These are phyloP conservation scores for zebrafish (Danio rerio) DNA, from an alignment of 2,113 vertebrate genomes.

Conservation along the genomic window DNA sequence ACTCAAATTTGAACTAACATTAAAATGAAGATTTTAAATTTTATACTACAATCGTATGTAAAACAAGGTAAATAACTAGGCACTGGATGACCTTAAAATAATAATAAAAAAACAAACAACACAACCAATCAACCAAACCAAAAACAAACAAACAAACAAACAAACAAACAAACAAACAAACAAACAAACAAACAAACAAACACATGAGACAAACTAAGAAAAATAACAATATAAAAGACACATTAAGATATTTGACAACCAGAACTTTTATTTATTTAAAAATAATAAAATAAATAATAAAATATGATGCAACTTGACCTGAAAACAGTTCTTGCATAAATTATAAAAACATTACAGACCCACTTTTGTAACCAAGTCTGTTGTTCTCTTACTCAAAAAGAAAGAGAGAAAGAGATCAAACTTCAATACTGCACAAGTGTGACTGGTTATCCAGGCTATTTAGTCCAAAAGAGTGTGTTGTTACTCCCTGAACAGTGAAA, in stretches of 20 bases:
- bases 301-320: background rate
- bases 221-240: slow-evolving; percentile 52
- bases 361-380: background rate
- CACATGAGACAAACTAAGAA: no score
- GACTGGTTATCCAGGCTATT: slow-evolving; percentile 31
- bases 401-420: background rate
- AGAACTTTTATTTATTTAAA: background rate
- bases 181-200: no score
- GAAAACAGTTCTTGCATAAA: background rate
- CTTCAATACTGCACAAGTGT: slow-evolving; percentile 11
- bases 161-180: no score
- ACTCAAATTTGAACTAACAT: no score
- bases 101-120: no score
- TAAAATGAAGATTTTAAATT: no score
- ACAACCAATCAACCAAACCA: no score
- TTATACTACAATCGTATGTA: no score
- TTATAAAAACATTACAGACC: background rate
- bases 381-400: background rate
- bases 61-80: no score
- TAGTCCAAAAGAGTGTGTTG: slow-evolving; percentile 39
- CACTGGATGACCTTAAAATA: no score
- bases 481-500: slow-evolving; percentile 45
- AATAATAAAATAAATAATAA: background rate
- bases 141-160: no score
- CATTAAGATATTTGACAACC: slow-evolving; percentile 75